These are phyloP conservation scores for Drosophila birchii DNA, from an alignment of 2,888 invertebrate species.

Conservation along the genomic window DNA sequence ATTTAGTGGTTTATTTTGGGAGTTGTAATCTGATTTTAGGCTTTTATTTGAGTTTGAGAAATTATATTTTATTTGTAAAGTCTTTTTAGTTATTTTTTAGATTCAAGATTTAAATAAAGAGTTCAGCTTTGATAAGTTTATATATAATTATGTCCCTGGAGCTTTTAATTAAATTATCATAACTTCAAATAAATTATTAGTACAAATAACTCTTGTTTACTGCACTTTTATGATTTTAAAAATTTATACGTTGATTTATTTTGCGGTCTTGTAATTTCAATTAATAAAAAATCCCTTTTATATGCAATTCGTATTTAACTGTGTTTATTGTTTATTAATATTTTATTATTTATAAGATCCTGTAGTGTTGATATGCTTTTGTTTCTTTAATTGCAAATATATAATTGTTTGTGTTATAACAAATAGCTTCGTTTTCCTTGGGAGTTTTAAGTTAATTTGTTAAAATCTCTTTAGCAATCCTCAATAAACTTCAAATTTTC, in stretches of 20 bases:
- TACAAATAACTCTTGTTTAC: neutral
- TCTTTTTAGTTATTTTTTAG: neutral
- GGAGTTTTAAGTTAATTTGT: neutral
- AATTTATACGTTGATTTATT: neutral
- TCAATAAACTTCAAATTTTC: neutral
- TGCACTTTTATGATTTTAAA: too few species aligned
- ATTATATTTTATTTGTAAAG: neutral
- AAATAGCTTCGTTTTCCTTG: too few species aligned
- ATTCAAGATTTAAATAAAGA: neutral
- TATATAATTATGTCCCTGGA: neutral
- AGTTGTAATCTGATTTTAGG: neutral
- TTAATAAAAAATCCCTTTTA: neutral
- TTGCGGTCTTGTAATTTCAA: neutral
- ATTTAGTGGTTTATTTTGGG: neutral
- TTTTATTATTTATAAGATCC: neutral
- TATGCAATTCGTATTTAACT: neutral
- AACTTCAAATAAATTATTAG: too few species aligned
- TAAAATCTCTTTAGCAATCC: too few species aligned
- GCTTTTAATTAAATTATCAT: neutral
- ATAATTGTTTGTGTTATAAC: neutral
- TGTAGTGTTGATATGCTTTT: conserved; percentile 3
- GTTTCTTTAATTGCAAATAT: conserved; percentile 1
- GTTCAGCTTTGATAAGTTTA: neutral
- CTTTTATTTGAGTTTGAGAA: neutral
- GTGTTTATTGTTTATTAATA: too few species aligned